Percentiles rank a stretch among this genome's conserved stretches.
Conservation (phyloP, 2,797 vertebrate genomes). For the Hemibagrus guttatus region DNA sequence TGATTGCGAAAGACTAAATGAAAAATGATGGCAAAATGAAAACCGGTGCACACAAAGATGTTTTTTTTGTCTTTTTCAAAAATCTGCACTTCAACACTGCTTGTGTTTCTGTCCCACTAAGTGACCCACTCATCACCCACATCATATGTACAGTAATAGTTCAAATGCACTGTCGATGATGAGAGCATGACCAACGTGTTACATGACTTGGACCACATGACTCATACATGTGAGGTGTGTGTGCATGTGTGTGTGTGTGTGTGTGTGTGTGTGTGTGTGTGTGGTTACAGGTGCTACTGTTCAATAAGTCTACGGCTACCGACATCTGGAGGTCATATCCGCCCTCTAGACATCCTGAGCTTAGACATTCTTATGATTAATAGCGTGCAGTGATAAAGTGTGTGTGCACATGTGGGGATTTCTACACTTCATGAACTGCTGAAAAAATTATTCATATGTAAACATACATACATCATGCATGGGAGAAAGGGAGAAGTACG, state of each 20-base stretch:
- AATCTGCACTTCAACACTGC: not conserved
- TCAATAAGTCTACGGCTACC: not conserved
- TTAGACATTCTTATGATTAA: conserved; percentile 20
- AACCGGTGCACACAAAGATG: not conserved
- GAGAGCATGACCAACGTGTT: not conserved
- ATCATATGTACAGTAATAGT: not conserved
- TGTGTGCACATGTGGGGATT: not conserved
- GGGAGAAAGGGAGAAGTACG: not conserved
- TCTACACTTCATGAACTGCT: not conserved
- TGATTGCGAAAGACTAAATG: conserved; percentile 48
- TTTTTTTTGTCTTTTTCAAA: too few species aligned
- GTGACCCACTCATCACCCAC: not conserved
- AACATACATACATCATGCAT: conserved; percentile 23
- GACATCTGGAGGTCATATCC: conserved; percentile 36
- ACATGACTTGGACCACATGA: conserved; percentile 7
- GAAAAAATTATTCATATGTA: not conserved
- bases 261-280: not conserved
- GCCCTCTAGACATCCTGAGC: conserved; percentile 8
- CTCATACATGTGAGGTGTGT: not conserved
- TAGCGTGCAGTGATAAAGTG: not conserved
- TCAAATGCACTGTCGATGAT: not conserved
- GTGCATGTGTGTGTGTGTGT: not conserved
- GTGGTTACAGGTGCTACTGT: conserved; percentile 30
- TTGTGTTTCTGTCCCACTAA: too few species aligned
- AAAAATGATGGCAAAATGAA: conserved; percentile 15